phyloP scores from a whole-genome alignment of 2,113 vertebrate genomes.

The Calidris pugnax region DNA sequence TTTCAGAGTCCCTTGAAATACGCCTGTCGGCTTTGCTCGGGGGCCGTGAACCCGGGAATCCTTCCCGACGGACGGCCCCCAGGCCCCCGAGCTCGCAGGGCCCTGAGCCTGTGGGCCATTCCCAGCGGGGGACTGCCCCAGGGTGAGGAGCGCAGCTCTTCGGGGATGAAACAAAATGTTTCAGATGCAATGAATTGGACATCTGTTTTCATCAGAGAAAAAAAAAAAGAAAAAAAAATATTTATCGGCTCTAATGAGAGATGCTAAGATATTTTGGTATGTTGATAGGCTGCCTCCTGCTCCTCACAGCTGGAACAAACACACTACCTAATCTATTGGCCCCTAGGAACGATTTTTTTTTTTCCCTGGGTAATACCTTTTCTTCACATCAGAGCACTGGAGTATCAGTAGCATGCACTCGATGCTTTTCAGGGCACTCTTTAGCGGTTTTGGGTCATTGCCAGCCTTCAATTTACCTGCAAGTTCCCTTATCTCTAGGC shows the following conservation, averaged over 20 bases:
- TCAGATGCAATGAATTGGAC: conserved; percentile 49
- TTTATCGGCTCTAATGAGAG: conserved; percentile 48
- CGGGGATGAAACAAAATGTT: conserved; percentile 25
- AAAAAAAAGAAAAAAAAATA: neutral
- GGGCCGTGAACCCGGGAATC: conserved; percentile 20
- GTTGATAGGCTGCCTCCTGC: conserved; percentile 52
- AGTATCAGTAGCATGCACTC: neutral
- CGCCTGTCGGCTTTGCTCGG: neutral
- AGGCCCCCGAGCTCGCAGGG: neutral
- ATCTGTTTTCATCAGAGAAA: conserved; percentile 54
- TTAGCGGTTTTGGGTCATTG: neutral
- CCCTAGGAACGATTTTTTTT: neutral
- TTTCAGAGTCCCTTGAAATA: conserved; percentile 39
- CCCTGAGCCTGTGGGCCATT: neutral
- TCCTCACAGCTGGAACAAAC: conserved; percentile 58
- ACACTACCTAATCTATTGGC: neutral
- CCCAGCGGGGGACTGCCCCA: conserved; percentile 19
- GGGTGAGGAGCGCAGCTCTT: conserved; percentile 38
- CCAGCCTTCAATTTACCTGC: conserved; percentile 33
- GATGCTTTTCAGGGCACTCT: conserved; percentile 22
- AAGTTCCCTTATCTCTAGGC: neutral
- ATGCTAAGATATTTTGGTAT: conserved; percentile 49
- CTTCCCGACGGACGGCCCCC: neutral
- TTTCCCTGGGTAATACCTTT: neutral
- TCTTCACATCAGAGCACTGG: conserved; percentile 28